These are phyloP conservation scores for Tachina fera DNA, from an alignment of 2,888 invertebrate genomes.

Conservation along the genomic window DNA sequence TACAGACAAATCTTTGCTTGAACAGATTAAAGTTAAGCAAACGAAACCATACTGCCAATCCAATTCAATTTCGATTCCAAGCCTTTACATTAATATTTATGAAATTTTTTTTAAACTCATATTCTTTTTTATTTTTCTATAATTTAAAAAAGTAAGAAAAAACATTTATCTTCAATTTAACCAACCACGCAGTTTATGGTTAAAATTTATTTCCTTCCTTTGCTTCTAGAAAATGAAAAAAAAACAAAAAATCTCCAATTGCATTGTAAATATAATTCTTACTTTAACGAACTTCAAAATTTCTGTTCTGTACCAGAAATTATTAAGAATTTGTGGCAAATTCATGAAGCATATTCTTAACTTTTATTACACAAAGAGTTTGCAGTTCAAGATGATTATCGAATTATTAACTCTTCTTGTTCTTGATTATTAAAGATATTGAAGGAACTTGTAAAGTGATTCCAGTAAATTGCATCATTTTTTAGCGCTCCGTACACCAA, in stretches of 20 bases:
- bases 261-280: slow-evolving; percentile 33
- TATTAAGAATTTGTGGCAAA: slow-evolving; percentile 38
- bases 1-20: slow-evolving; percentile 40
- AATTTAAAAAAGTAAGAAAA: not conserved
- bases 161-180: slow-evolving; percentile 26
- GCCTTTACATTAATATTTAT: slow-evolving; percentile 56
- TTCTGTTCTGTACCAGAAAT: not conserved
- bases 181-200: slow-evolving; percentile 61
- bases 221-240: not conserved
- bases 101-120: slow-evolving; percentile 43
- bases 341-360: slow-evolving; percentile 13
- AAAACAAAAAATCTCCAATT: slow-evolving; percentile 15
- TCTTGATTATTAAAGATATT: not conserved
- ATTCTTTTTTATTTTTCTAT: not conserved
- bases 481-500: too few species aligned
- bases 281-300: not conserved
- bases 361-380: not conserved
- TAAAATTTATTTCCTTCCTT: not conserved
- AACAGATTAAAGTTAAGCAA: slow-evolving; percentile 12
- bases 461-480: slow-evolving; percentile 45
- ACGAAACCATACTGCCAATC: slow-evolving; percentile 56
- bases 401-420: not conserved
- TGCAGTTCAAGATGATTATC: slow-evolving; percentile 19
- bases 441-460: slow-evolving; percentile 11
- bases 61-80: slow-evolving; percentile 68